Base-by-base conservation (phyloP, 2,888 invertebrate genomes). In the Sialis lutaria region DNA sequence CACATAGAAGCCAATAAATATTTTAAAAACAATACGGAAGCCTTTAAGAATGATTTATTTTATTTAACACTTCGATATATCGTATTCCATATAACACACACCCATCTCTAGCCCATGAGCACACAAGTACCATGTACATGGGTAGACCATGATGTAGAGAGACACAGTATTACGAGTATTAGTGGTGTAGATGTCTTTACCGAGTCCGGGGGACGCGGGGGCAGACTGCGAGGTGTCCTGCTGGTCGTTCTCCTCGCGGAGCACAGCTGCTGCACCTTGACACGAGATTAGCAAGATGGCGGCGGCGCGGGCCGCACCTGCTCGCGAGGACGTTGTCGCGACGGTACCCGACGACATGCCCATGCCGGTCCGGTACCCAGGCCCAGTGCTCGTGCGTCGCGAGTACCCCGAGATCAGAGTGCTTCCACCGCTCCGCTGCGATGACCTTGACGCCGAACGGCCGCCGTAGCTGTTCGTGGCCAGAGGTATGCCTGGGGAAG, bases 231-330 rank as follows among this genome's bases (percentile, higher is more conserved):
- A 53, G 51, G 50, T 52, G 49, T 49, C 51, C 46, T 50, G 50
- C 48, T 50, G 50, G 49, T 52, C 51, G 44, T 40, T 50, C 48
- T 53, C 51, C 49, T 53, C 50, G 51, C 50, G 49, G 50, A 50
- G 48, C 52, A 52, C 45, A 70, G 70, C 67, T 83, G 22, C 22
- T 22, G 22, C 22, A 22, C 22, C 79, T 73, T 83, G 83, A 75
- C 83, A 85, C 77, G 87, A 87, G 77, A 87, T 85, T 74, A 88
- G 82, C 83, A 88, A 86, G 82, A 88, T 86, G 82, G 87, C 87
- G 74, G 87, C 87, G 73, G 84, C 78, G 69, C 86, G 82, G 70
- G 87, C 87, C 78, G 86, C 86, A 86, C 87, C 87, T 87, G 86
- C 84, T 73, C 87, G 79, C 65, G 86, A 86, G 22, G 22, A 22